Evolutionary conservation across 2,113 vertebrate species (phyloP).

Genomic region (Orientallactaga bullata): DNA sequence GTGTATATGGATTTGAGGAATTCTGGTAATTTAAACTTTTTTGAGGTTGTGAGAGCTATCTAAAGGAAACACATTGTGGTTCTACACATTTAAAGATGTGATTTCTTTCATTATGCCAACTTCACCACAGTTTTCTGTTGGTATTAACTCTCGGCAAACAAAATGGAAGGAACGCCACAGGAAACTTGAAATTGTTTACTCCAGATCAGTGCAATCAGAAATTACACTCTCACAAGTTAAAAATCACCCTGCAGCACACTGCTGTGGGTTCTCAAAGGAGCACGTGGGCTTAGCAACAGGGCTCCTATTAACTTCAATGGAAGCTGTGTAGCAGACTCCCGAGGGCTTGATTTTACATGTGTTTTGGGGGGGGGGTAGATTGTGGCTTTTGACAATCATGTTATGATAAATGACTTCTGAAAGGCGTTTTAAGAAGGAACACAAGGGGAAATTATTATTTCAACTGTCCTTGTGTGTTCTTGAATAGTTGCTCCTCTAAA

Average conservation of each 20-base stretch:
- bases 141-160: slow-evolving; percentile 45
- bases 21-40: background rate
- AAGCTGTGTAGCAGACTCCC: background rate
- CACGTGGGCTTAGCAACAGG: background rate
- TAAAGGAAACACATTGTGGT: slow-evolving; percentile 29
- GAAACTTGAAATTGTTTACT: slow-evolving; percentile 48
- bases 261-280: slow-evolving; percentile 37
- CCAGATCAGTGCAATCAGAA: slow-evolving; percentile 1
- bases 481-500: background rate
- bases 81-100: slow-evolving; percentile 46
- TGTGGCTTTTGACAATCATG: slow-evolving; percentile 39
- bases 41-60: background rate
- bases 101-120: slow-evolving; percentile 12
- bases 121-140: slow-evolving; percentile 44
- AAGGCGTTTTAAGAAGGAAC: slow-evolving; percentile 67
- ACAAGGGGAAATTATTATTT: background rate
- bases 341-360: background rate
- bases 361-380: background rate
- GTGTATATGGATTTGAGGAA: background rate
- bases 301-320: slow-evolving; percentile 3
- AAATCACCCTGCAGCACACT: background rate
- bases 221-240: background rate
- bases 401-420: slow-evolving; percentile 21
- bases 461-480: background rate
- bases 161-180: background rate